Conservation (phyloP, 2,797 vertebrate genomes). For the Leucoraja ocellata region DNA sequence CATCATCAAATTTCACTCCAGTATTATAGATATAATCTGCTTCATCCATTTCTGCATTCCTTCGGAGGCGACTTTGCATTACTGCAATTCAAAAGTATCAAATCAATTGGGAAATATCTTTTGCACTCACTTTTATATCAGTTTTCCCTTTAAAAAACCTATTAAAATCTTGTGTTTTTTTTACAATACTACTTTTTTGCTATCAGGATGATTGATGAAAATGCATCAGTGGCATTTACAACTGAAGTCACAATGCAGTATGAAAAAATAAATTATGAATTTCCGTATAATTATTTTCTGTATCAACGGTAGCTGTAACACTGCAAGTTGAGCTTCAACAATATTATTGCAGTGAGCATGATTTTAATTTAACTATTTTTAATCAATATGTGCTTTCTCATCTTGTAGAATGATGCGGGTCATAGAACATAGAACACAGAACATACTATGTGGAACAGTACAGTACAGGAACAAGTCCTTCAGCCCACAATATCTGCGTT, state of each 20-base stretch:
- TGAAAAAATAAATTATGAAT: not conserved
- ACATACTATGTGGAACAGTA: too few species aligned
- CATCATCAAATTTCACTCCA: not conserved
- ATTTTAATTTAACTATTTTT: not conserved
- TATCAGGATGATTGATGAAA: not conserved
- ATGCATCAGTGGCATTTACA: not conserved
- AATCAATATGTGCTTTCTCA: not conserved
- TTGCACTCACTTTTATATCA: not conserved
- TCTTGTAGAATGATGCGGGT: too few species aligned
- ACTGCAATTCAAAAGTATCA: not conserved
- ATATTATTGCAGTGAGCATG: not conserved
- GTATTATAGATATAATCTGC: not conserved
- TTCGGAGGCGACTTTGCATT: not conserved
- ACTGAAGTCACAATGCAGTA: not conserved
- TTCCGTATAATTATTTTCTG: not conserved
- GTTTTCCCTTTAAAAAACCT: not conserved
- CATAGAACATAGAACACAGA: too few species aligned
- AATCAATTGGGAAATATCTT: not conserved
- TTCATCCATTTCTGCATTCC: not conserved
- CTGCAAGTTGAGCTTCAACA: not conserved
- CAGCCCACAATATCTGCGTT: too few species aligned
- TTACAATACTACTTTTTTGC: not conserved
- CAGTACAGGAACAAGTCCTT: too few species aligned
- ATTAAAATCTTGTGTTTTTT: not conserved
- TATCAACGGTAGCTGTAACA: not conserved